These are phyloP conservation scores for Trematomus bernacchii DNA, from an alignment of 2,797 vertebrate genomes.

Conservation along the genomic window DNA sequence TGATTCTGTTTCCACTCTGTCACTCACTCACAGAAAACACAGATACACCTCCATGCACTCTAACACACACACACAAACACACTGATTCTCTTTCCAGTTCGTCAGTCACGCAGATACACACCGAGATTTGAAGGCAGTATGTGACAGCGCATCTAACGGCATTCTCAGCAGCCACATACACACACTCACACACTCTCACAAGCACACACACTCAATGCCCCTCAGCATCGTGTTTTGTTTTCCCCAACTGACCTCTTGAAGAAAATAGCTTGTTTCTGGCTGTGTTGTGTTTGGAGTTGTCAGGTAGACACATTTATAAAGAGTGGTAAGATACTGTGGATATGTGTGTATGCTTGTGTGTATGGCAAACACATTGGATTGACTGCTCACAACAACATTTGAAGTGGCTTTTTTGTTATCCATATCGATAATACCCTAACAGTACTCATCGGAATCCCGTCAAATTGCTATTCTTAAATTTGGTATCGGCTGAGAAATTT, in stretches of 20 bases:
- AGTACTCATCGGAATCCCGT: no score
- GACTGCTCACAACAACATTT: background rate
- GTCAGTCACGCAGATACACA: conserved; percentile 70
- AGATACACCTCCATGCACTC: conserved; percentile 17
- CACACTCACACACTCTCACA: conserved; percentile 13
- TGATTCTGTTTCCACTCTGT: conserved; percentile 62
- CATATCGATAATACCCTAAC: no score
- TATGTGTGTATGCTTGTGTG: background rate
- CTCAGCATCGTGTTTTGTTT: conserved; percentile 51
- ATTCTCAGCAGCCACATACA: conserved; percentile 54
- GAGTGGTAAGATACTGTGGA: conserved; percentile 13
- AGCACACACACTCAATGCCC: background rate
- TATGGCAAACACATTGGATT: background rate
- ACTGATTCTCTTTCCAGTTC: conserved; percentile 58
- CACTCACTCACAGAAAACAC: conserved; percentile 47
- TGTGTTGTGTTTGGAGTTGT: conserved; percentile 44
- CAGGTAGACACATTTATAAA: conserved; percentile 34
- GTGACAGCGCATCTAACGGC: conserved; percentile 69
- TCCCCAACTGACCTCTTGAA: conserved; percentile 66
- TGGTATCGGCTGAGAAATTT: no score
- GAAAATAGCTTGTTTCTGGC: conserved; percentile 62
- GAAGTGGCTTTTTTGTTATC: background rate
- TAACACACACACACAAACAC: conserved; percentile 19
- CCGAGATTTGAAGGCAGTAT: conserved; percentile 60
- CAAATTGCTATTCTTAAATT: no score